phyloP scores from a whole-genome alignment of 1,140 invertebrate genomes.

The Drosophila kikkawai region DNA sequence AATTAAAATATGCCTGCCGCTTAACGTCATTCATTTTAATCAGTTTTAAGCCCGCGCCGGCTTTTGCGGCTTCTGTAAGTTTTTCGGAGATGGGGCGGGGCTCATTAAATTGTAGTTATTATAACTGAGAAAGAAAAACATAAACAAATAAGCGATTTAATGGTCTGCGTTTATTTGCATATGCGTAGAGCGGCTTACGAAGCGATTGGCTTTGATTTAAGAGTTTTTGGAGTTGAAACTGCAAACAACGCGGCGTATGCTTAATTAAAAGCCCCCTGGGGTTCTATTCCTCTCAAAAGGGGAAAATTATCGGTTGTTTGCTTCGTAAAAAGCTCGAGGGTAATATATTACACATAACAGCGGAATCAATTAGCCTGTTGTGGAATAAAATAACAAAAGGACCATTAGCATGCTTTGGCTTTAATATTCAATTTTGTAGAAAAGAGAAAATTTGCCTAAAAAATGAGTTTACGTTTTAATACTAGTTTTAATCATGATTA shows the following conservation, averaged over 20 bases:
- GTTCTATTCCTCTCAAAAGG: neutral
- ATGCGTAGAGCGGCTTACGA: neutral
- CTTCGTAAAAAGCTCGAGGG: constrained; percentile 1
- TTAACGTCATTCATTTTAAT: constrained; percentile 83
- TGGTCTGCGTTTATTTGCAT: constrained; percentile 19
- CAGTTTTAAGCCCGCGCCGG: constrained; percentile 76
- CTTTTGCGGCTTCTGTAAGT: constrained; percentile 59
- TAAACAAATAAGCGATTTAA: constrained; percentile 41
- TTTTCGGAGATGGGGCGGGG: constrained; percentile 1
- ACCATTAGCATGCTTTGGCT: neutral
- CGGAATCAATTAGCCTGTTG: constrained; percentile 22
- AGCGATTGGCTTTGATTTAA: constrained; percentile 38
- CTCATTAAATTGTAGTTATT: constrained; percentile 73
- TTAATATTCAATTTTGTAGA: neutral
- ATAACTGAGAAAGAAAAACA: constrained; percentile 28
- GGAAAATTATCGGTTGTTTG: constrained; percentile 8
- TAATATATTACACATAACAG: neutral
- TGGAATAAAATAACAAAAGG: neutral
- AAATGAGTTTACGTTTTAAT: neutral
- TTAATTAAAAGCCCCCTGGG: constrained; percentile 38
- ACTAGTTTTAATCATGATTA: neutral
- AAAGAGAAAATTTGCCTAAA: no score
- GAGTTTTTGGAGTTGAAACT: neutral
- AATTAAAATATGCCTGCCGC: constrained; percentile 81
- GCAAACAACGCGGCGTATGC: constrained; percentile 30